These are phyloP conservation scores for Callyntrura sp. DNA, from an alignment of 2,888 invertebrate genomes.

Conservation along the genomic window DNA sequence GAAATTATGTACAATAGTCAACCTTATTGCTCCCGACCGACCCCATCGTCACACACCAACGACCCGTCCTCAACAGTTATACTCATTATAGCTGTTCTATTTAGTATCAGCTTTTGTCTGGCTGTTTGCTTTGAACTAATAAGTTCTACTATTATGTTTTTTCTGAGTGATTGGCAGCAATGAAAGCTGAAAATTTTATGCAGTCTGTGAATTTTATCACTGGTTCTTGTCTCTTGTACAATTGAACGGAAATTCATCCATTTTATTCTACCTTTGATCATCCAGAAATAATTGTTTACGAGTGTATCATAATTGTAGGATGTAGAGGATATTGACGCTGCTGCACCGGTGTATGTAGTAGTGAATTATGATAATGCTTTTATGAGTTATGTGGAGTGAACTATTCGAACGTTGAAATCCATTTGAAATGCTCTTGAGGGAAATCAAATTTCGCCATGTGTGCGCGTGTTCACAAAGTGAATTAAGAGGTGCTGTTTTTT, in stretches of 20 bases:
- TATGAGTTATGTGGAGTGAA: no score
- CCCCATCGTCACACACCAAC: not conserved
- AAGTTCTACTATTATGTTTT: not conserved
- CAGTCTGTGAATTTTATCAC: no score
- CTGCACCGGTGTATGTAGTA: no score
- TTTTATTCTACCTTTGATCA: no score
- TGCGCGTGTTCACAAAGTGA: not conserved
- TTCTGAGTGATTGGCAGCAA: not conserved
- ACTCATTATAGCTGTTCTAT: not conserved
- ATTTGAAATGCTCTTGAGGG: slow-evolving; percentile 31
- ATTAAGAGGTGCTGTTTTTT: no score
- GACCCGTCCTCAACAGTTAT: not conserved
- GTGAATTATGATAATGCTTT: no score
- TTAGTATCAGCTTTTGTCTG: not conserved
- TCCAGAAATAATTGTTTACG: no score
- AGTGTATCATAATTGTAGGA: no score
- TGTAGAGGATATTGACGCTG: no score
- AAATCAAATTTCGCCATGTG: not conserved
- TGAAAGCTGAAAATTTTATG: not conserved
- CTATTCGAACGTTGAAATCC: no score
- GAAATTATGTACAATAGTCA: not conserved
- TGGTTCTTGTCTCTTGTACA: no score
- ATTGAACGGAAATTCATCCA: no score
- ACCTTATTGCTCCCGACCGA: not conserved
- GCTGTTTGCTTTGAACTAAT: not conserved